Evolutionary conservation across 2,888 invertebrate genomes (phyloP).

Genomic region (Xestia sexstrigata): DNA sequence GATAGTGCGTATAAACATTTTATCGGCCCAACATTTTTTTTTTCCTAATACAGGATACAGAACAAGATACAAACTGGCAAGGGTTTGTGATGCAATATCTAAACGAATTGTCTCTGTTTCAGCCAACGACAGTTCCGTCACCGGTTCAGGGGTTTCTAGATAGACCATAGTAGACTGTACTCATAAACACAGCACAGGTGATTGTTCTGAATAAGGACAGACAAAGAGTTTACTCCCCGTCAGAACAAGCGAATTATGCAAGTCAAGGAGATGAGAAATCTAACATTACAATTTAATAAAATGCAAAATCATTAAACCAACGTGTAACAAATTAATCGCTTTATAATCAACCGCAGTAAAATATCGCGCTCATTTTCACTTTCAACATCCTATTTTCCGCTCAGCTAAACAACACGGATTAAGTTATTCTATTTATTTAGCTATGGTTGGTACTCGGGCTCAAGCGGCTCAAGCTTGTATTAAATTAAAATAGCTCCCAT

Average conservation of each 20-base stretch:
- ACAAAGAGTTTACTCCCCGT: background rate
- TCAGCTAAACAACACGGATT: slow-evolving; percentile 51
- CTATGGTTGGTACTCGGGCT: slow-evolving; percentile 38
- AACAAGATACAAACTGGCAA: background rate
- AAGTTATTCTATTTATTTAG: slow-evolving; percentile 60
- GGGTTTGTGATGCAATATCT: background rate
- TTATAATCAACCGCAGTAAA: slow-evolving; percentile 3
- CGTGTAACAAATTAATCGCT: slow-evolving; percentile 1
- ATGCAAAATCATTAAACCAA: background rate
- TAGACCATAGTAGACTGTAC: background rate
- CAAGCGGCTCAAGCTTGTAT: slow-evolving; percentile 46
- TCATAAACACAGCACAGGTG: too few species aligned
- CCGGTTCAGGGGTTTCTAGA: background rate
- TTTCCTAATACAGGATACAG: background rate
- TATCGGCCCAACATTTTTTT: background rate
- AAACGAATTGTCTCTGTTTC: background rate
- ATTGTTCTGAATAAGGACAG: background rate
- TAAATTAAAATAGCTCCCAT: slow-evolving; percentile 34
- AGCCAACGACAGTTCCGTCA: background rate
- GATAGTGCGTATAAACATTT: background rate
- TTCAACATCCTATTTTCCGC: slow-evolving; percentile 46
- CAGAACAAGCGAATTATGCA: background rate
- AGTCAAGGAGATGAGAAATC: background rate
- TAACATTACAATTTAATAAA: background rate
- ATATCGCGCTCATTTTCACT: slow-evolving; percentile 42